Conservation (phyloP, 2,888 invertebrate genomes). For the Troides helena region DNA sequence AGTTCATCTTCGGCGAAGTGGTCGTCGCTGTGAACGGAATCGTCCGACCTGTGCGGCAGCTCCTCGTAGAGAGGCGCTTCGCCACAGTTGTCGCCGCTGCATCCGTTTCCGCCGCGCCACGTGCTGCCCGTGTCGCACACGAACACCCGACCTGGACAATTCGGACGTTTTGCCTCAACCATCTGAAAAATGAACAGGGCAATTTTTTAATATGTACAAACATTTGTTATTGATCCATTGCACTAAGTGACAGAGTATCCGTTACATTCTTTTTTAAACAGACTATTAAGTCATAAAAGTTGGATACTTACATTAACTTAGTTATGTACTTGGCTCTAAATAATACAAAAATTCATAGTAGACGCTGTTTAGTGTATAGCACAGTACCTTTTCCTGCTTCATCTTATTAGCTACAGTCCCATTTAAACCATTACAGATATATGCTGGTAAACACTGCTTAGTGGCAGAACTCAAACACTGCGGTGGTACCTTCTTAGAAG, state of each 20-base stretch:
- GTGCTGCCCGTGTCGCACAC: slow-evolving; percentile 81
- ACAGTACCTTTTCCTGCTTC: background rate
- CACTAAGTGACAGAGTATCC: no score
- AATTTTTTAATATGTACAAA: background rate
- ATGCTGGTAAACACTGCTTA: no score
- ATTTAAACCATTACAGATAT: no score
- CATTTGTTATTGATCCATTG: no score
- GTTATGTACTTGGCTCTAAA: no score
- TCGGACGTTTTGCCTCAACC: slow-evolving; percentile 85
- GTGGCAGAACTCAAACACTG: no score
- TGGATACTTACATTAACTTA: no score
- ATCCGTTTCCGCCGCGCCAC: slow-evolving; percentile 80
- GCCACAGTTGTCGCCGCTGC: slow-evolving; percentile 61
- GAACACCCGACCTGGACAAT: slow-evolving; percentile 81
- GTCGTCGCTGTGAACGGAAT: slow-evolving; percentile 86
- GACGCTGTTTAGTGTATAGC: no score
- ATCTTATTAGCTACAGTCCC: background rate
- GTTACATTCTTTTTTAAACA: no score
- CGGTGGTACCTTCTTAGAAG: no score
- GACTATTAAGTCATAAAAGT: no score
- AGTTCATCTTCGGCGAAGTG: slow-evolving; percentile 93
- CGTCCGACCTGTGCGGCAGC: slow-evolving; percentile 82
- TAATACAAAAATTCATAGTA: no score
- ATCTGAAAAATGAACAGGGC: slow-evolving; percentile 78
- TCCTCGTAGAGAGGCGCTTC: slow-evolving; percentile 91